A percentile compares a stretch with the other conserved stretches of the same genome.
These are phyloP conservation scores for Ormyrus labotus DNA, from an alignment of 2,888 invertebrate species.

Conservation along the genomic window DNA sequence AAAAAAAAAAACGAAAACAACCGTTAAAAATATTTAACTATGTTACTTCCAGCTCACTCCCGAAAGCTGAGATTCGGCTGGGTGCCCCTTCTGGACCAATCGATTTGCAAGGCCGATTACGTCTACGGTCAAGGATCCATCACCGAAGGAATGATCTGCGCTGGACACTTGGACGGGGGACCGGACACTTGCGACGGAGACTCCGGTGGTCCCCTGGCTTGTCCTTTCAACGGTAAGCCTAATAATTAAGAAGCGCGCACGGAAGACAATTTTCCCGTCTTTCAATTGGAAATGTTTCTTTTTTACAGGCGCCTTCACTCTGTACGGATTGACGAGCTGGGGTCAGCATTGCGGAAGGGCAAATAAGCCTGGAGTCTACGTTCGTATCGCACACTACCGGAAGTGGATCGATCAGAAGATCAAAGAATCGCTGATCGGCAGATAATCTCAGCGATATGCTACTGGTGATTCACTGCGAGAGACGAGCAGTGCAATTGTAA, in stretches of 20 bases:
- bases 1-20: too few relatives aligned
- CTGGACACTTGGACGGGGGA: constrained; percentile 85
- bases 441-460: constrained; percentile 57
- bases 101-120: constrained; percentile 81
- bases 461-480: background rate
- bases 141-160: constrained; percentile 87
- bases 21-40: too few relatives aligned
- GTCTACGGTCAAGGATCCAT: constrained; percentile 82
- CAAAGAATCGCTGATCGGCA: constrained; percentile 66
- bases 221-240: constrained; percentile 79
- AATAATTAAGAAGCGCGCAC: too few relatives aligned
- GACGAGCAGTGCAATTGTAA: background rate
- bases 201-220: constrained; percentile 90
- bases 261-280: too few relatives aligned
- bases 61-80: constrained; percentile 60
- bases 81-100: constrained; percentile 82
- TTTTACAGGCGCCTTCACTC: constrained; percentile 80
- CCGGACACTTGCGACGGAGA: constrained; percentile 90
- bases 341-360: constrained; percentile 85
- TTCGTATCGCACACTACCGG: constrained; percentile 81
- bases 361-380: constrained; percentile 87
- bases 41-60: constrained; percentile 49
- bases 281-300: too few relatives aligned
- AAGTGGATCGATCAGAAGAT: constrained; percentile 83
- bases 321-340: constrained; percentile 87